Base-by-base conservation (phyloP, 2,113 vertebrate species). In the Seriola aureovittata region DNA sequence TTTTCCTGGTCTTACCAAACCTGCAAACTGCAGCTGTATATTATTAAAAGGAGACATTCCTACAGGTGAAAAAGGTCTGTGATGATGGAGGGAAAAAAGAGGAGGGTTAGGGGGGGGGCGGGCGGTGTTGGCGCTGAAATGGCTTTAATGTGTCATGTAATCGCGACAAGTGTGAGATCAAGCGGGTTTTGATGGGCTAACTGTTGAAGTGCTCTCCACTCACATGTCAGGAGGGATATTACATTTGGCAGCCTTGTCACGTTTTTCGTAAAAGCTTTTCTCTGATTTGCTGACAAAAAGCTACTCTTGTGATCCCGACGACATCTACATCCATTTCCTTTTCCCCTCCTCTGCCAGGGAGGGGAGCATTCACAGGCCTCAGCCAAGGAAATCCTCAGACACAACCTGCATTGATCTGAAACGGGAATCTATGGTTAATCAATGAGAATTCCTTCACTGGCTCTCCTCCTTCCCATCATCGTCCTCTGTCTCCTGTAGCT, bases 91-190 rank as follows among this genome's bases (percentile, higher is more conserved):
- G 19, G 62, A 10, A 21, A 59, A 21, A 50, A n/a, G 13, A 34
- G 21, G 46, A 29, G 13, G 23, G 21, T 32, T 12, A 13, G 78
- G 63, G 55, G 13, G 32, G 29, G 44, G 78, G 63, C 50, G 13
- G 32, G 29, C 63, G 70, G 71, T 32, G 65, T 74, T 40, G 25
- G 29, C 21, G 12, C 64, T 78, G 80, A 90, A 78, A 92, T 84
- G 85, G 85, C 81, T 90, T 81, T 85, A 87, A 88, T 88, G 82
- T 91, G 88, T 93, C 88, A 55, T 88, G 85, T 91, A 91, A 93
- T 91, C 48, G 57, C 71, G 78, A 91, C 88, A 89, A 77, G 83
- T 91, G 89, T 91, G 86, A 90, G 76, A 93, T 91, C 90, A 93
- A 72, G 84, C 82, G 50, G 72, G 68, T 84, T 88, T 87, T 90